These are phyloP conservation scores for Ichneumoninae sp. DNA, from an alignment of 2,888 invertebrate genomes.

Conservation along the genomic window DNA sequence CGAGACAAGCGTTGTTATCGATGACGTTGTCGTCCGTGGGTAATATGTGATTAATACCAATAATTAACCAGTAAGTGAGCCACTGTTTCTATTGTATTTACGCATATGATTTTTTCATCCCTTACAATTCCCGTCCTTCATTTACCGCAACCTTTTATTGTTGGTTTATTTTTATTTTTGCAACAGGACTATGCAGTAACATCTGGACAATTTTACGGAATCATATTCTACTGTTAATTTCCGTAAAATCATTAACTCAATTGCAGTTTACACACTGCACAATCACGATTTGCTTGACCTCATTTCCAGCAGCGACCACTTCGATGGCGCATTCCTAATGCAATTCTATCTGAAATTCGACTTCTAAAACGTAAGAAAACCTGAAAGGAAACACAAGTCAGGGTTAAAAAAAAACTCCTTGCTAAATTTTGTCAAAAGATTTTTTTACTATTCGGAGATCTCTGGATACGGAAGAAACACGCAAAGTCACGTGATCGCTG, in stretches of 20 bases:
- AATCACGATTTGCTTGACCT: constrained; percentile 83
- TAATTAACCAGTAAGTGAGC: neutral
- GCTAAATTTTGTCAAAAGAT: neutral
- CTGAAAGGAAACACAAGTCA: too few relatives aligned
- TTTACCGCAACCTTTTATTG: neutral
- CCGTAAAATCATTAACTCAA: constrained; percentile 2
- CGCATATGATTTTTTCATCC: neutral
- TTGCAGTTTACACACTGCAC: constrained; percentile 82
- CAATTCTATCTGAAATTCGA: constrained; percentile 85
- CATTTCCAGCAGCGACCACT: constrained; percentile 69
- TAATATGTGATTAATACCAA: constrained; percentile 19
- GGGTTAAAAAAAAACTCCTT: neutral
- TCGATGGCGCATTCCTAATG: constrained; percentile 85
- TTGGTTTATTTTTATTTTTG: neutral
- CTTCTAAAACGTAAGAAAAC: constrained; percentile 70
- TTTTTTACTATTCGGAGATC: too few relatives aligned
- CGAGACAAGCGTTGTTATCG: constrained; percentile 10
- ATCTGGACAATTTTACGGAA: neutral
- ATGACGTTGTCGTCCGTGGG: neutral
- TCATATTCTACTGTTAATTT: neutral
- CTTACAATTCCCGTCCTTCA: neutral
- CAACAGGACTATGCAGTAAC: neutral
- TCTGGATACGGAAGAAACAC: too few relatives aligned
- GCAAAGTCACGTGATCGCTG: too few relatives aligned
- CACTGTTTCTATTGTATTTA: neutral